Base-by-base conservation (phyloP, 2,113 vertebrate genomes). In the Numida meleagris region DNA sequence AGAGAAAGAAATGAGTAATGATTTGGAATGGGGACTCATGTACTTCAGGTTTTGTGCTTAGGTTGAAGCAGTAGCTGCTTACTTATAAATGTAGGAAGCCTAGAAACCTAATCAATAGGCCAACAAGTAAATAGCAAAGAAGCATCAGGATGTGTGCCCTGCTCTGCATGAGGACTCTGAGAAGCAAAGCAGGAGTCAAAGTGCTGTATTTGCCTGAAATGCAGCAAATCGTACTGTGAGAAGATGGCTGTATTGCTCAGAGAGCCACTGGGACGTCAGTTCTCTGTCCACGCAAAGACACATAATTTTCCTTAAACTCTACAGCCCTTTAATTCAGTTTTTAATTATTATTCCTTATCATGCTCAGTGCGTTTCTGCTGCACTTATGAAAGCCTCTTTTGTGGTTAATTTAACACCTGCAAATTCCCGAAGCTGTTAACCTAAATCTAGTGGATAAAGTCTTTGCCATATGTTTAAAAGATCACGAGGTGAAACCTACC, bases 381-480 rank as follows among this genome's bases (percentile, higher is more conserved):
- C 93, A 90, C 76, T 95, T 97, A 62, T 25, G 90, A 94, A 93
- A 55, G 73, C 57, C 53, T 86, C 96, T 95, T 90, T 86, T 3
- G 86, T 93, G 94, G 90, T 91, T 96, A 97, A 96, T 97, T 97
- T 95, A 95, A 94, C 93, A 96, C 95, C 96, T 97, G 95, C 80
- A 79, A 94, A 95, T 95, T 96, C 96, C 94, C 96, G 67, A 80
- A 88, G 77, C 88, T 94, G 85, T 97, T 95, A 95, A 96, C 94
- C 95, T 94, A 90, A 92, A 95, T 95, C 93, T 92, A 70, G 86
- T 86, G 92, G 76, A 95, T 92, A 62, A 93, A 97, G 74, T 86
- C 93, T 93, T 88, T 93, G 93, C 92, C 88, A 88, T 88, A 84
- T 84, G 75, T 94, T 93, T 95, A 90, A 95, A 92, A 95, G 95